Evolutionary conservation across 2,888 invertebrate species (phyloP), one percentile per base, ranked within the genome.

Genomic region (Eristalinus sepulchralis): DNA sequence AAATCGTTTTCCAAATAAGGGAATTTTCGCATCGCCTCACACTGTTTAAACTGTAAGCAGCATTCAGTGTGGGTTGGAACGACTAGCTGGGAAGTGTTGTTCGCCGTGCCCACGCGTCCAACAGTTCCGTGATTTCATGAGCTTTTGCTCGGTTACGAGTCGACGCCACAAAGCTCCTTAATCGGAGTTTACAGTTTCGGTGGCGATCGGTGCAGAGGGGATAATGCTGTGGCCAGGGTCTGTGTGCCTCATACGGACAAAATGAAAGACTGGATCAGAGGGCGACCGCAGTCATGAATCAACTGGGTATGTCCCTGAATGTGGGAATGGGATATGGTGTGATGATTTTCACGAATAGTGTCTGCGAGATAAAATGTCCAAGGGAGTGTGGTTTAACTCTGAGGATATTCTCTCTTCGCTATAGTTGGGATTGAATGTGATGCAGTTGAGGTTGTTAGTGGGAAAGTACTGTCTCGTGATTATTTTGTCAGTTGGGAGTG

Each of bases 101-200:
- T 22, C n/a, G 73, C 53, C 20, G 55, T 13, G n/a, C n/a, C n/a
- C 34, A 17, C 27, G 5, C 2, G n/a, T 55, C 22, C 31, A 20
- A 20, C 55, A 24, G 57, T 57, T 63, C 72, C 53, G 62, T 47
- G 72, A 71, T 71, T 71, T 71, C 20, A 33, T 8, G 55, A 11
- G 13, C n/a, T 31, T 67, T 72, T 27, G 31, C 20, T 17, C 6
- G 53, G n/a, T 17, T 33, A n/a, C 27, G 60, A 47, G 11, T 60
- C 27, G 17, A 47, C 27, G 62, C 72, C 72, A 72, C 62, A 53
- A 34, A 47, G 22, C 9, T 13, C 62, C 20, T 34, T 57, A 57
- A 57, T 57, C 57, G 31, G 47, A 24, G n/a, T 71, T n/a, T n/a
- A n/a, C n/a, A 39, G 27, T 60, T 71, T 17, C 36, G 39, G 8